Conservation (phyloP, 2,113 vertebrate genomes). For the Mionectes macconnelli region DNA sequence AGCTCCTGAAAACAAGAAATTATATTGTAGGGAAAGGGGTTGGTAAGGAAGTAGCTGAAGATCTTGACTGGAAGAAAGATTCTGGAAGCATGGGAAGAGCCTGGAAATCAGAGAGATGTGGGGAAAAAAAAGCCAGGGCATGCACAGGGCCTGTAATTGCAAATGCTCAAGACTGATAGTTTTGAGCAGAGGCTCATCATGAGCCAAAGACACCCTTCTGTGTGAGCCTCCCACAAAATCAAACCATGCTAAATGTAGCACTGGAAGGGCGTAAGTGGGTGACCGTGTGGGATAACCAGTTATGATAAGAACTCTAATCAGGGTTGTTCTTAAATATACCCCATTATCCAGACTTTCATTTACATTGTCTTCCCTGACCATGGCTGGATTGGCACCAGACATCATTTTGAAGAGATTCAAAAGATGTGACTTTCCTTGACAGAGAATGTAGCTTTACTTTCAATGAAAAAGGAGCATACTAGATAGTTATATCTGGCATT, state of each 20-base stretch:
- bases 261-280: not conserved
- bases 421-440: not conserved
- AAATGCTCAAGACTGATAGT: not conserved
- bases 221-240: not conserved
- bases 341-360: not conserved
- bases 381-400: not conserved
- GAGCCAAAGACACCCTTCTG: not conserved
- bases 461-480: not conserved
- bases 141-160: accelerated
- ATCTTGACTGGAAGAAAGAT: not conserved
- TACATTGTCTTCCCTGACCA: not conserved
- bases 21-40: accelerated
- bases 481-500: not conserved
- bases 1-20: not conserved
- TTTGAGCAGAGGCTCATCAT: not conserved
- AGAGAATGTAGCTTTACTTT: not conserved
- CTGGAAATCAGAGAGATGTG: not conserved
- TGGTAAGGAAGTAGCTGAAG: not conserved
- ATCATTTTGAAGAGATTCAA: not conserved
- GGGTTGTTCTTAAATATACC: not conserved
- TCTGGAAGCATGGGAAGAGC: not conserved
- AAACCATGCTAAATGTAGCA: not conserved
- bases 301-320: not conserved
- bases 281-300: not conserved
- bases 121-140: not conserved